Evolutionary conservation across 1,140 invertebrate genomes (phyloP), one percentile per base, ranked within the genome.

Genomic region (Lucilia cuprina): DNA sequence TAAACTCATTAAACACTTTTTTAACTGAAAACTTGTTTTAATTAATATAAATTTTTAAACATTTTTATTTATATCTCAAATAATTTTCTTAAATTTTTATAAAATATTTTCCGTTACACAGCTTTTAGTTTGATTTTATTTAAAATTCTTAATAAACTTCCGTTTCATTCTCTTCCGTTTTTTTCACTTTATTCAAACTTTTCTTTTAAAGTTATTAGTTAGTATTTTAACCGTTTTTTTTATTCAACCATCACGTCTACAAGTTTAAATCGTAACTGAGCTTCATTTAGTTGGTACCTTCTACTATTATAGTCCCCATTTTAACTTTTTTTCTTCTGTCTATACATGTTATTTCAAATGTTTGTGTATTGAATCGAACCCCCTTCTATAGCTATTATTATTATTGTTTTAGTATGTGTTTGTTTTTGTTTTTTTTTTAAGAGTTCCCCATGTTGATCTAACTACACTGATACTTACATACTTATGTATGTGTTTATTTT

Each of bases 201-300:
- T 78, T 19, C n/a, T 80, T 80, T 80, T 4, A 49, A 25, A 30
- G 21, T 50, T 50, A n/a, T 49, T 49, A 70, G 65, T 70, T 25
- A 35, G 1, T 75, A 35, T 14, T 75, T 30, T 75, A 41, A 34
- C 17, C 30, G 41, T 41, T 41, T 77, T 77, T 77, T 25, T 30
- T 2, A 30, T n/a, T n/a, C n/a, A 50, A 80, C 77, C 41, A 80
- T 80, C 41, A 49, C 77, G 47, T 47, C n/a, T 19, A 21, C 77
- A 49, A 80, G 77, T 80, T 80, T 47, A 80, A 80, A 80, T 49
- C 41, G 21, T 80, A 80, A 80, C 77, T 80, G 47, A 80, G 77
- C 77, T 80, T 21, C 77, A 21, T 49, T 80, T 80, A 25, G 77
- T 50, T 35, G 35, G 41, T 80, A 80, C 77, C 77, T 21, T 21